phyloP scores from a whole-genome alignment of 2,113 vertebrate genomes.

The Myotis davidii region DNA sequence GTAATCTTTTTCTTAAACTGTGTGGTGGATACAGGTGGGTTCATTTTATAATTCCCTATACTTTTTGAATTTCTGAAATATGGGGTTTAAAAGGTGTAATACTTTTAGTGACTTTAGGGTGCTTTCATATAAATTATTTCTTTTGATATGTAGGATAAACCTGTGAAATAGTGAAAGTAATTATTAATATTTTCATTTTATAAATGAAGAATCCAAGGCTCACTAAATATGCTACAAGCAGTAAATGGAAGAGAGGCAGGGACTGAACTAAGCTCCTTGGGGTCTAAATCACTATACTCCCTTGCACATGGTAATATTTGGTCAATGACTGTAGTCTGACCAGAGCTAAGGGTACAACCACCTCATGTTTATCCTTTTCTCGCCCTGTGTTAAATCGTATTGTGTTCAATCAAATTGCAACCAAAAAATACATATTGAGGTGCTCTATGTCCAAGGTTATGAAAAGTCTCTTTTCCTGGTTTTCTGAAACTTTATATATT shows the following conservation, averaged over 20 bases:
- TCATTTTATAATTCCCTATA: not conserved
- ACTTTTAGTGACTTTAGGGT: not conserved
- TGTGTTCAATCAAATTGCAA: slow-evolving; percentile 15
- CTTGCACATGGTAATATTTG: not conserved
- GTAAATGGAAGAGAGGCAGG: not conserved
- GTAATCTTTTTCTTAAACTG: not conserved
- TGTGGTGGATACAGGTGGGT: not conserved
- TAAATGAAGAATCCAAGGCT: not conserved
- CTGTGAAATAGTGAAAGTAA: not conserved
- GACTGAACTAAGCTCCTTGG: not conserved
- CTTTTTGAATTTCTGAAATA: slow-evolving; percentile 16
- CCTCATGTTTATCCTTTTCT: not conserved
- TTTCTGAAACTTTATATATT: slow-evolving; percentile 58
- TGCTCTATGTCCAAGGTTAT: not conserved
- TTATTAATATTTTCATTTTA: slow-evolving; percentile 11
- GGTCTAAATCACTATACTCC: not conserved
- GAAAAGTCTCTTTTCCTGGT: not conserved
- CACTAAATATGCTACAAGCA: not conserved
- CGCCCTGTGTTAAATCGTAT: not conserved
- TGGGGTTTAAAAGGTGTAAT: not conserved
- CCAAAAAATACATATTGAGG: not conserved
- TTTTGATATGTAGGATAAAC: not conserved
- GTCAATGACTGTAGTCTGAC: not conserved
- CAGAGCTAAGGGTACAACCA: not conserved
- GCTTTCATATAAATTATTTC: not conserved